Percentiles rank a stretch among this genome's conserved stretches.
These are phyloP conservation scores for Ceratosolen fusciceps DNA, from an alignment of 1,140 invertebrate species.

Conservation along the genomic window DNA sequence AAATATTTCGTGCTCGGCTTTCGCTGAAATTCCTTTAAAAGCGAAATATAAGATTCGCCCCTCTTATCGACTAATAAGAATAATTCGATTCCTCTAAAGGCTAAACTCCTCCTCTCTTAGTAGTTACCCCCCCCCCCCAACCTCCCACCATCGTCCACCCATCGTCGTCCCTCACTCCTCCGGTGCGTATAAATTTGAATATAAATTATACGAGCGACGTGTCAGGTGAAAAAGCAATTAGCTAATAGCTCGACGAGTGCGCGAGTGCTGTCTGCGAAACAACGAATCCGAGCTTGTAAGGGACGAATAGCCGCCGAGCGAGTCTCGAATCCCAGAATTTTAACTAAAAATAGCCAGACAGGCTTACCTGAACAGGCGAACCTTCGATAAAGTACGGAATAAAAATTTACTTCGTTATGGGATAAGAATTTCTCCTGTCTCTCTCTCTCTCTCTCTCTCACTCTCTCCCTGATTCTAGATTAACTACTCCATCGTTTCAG, in stretches of 20 bases:
- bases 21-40: too few species aligned
- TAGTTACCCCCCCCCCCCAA: too few species aligned
- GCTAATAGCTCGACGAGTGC: conserved; percentile 27
- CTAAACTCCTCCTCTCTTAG: background rate
- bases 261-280: background rate
- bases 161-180: too few species aligned
- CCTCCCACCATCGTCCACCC: too few species aligned
- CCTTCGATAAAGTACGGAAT: too few species aligned
- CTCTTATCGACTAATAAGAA: too few species aligned
- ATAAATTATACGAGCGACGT: background rate
- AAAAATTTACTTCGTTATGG: too few species aligned
- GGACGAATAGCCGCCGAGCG: background rate
- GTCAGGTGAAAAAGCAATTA: conserved; percentile 26
- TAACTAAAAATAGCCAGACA: conserved; percentile 37
- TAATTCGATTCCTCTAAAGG: background rate
- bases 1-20: too few species aligned
- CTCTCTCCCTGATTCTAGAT: too few species aligned
- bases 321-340: conserved; percentile 25
- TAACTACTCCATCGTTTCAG: too few species aligned
- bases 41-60: too few species aligned
- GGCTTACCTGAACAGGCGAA: conserved; percentile 34
- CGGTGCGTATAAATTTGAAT: background rate
- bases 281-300: conserved; percentile 7
- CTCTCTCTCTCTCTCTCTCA: background rate
- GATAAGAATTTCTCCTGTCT: background rate